Conservation (phyloP, 2,888 invertebrate genomes). For the Ochlodes sylvanus region DNA sequence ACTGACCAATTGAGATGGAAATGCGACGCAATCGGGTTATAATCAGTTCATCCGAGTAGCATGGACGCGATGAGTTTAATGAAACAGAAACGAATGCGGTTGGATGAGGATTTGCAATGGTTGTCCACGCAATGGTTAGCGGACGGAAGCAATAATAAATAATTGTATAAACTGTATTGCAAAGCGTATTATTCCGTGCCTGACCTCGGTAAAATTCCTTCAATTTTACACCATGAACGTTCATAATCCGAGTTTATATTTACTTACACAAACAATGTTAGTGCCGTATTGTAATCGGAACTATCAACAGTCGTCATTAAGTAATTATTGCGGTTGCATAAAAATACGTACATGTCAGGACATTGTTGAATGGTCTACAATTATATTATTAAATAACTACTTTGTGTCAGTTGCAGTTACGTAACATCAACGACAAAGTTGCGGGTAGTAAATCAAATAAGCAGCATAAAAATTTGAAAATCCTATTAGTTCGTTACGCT, state of each 20-base stretch:
- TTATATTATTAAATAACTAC: not conserved
- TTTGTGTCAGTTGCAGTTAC: not conserved
- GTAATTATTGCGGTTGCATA: not conserved
- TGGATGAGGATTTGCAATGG: conserved; percentile 23
- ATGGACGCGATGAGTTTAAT: conserved; percentile 37
- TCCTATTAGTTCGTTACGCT: conserved; percentile 3
- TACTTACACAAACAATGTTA: not conserved
- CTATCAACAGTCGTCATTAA: not conserved
- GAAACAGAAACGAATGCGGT: conserved; percentile 41
- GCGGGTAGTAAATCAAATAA: conserved; percentile 2
- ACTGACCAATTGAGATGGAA: conserved; percentile 35
- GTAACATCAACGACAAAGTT: conserved; percentile 3
- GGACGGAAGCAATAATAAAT: not conserved
- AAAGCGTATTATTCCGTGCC: not conserved
- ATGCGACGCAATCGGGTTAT: conserved; percentile 47
- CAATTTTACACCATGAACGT: not conserved
- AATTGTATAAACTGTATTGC: not conserved
- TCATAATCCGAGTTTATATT: not conserved
- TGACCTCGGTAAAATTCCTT: not conserved
- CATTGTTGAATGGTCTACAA: not conserved
- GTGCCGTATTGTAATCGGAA: not conserved
- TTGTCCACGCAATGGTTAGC: not conserved
- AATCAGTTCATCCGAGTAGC: conserved; percentile 52
- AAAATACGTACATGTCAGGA: not conserved
- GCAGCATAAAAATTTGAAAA: not conserved